Conservation (phyloP, 1,140 invertebrate species). For the Aphelenchoides besseyi region DNA sequence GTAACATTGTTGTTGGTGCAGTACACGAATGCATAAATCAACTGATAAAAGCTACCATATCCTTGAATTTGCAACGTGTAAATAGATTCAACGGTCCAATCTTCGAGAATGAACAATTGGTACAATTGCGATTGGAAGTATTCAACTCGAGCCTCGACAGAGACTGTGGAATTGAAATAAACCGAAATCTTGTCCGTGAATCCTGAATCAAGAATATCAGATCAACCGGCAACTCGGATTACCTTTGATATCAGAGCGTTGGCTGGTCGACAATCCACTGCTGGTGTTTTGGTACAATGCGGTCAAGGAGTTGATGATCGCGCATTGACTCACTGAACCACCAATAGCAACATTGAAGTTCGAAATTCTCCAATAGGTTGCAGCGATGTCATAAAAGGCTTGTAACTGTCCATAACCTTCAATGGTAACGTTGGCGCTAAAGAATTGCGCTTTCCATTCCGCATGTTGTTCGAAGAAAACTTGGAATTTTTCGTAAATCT, state of each 20-base stretch:
- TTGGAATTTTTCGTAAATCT: not conserved
- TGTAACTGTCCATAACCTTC: not conserved
- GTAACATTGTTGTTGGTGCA: too few relatives aligned
- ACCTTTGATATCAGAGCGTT: conserved; percentile 14
- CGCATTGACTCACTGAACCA: conserved; percentile 4
- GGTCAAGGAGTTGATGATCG: conserved; percentile 1
- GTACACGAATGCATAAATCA: conserved; percentile 17
- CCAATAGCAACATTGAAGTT: conserved; percentile 9
- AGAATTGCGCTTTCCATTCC: not conserved
- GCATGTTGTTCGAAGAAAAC: not conserved
- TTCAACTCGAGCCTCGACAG: conserved; percentile 6
- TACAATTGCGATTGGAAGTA: not conserved
- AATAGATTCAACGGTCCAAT: not conserved
- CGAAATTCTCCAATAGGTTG: not conserved
- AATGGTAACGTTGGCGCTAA: not conserved
- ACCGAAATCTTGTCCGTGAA: conserved; percentile 2
- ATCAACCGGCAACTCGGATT: not conserved
- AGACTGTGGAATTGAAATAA: conserved; percentile 1
- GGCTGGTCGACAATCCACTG: not conserved
- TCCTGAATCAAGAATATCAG: not conserved
- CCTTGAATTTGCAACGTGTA: not conserved
- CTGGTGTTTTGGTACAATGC: not conserved
- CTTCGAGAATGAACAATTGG: not conserved
- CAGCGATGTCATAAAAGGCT: not conserved
- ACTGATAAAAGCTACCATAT: conserved; percentile 5